Base-by-base conservation (phyloP, 2,888 invertebrate genomes). In the Mesorhabditis belari region DNA sequence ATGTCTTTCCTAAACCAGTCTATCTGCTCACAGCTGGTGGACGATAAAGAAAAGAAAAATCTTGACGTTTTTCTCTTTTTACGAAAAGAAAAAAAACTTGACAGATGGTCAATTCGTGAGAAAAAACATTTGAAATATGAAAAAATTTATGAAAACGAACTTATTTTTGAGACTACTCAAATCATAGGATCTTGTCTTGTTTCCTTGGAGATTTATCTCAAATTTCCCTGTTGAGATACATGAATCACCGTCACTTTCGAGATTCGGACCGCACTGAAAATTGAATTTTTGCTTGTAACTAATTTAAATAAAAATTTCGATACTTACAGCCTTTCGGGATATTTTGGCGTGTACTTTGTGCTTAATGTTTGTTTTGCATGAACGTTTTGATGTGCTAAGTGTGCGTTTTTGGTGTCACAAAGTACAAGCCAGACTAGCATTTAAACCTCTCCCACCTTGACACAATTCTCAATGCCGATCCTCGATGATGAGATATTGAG, bases 201-300 rank as follows among this genome's bases (percentile, higher is more conserved):
- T 68, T 28, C 58, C 58, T 2, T 58, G 56, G 17, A 6, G 55
- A 5, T 61, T 57, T 21, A 69, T 23, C 25, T 59, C 24, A 64
- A 74, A 54, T 50, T 72, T 67, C 21, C 83, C 83, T 62, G 80
- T 75, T 0, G 82, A 80, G 17, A 69, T 70, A 72, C 84, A 84
- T 25, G 61, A 60, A 5, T 66, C 62, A 6, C 78, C 73, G 55
- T 73, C 72, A 26, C 27, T 51, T 12, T 63, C 65, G 58, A 80
- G 35, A 57, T 80, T 73, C 25, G 63, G 64, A 21, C 75, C 75
- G 62, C 79, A 78, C n/a, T 35, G 56, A 29, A 63, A 49, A 35
- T 61, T n/a, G n/a, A n/a, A n/a, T n/a, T n/a, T n/a, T n/a, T n/a
- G n/a, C n/a, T n/a, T n/a, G n/a, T n/a, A n/a, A n/a, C n/a, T n/a